phyloP scores from a whole-genome alignment of 1,140 invertebrate genomes.

The Drosophila baimaii region DNA sequence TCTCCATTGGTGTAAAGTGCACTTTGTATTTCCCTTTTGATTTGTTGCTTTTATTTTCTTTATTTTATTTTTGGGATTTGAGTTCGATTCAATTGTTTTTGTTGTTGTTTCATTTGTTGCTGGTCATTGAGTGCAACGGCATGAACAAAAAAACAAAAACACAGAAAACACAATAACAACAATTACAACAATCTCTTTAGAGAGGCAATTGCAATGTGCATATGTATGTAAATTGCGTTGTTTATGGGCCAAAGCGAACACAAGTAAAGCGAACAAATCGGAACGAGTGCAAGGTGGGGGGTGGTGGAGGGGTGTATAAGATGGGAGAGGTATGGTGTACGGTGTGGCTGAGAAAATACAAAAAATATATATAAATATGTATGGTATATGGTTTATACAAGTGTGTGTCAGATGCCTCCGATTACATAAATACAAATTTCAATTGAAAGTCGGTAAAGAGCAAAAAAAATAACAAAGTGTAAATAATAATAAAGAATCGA shows the following conservation, averaged over 20 bases:
- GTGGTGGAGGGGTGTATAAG: constrained; percentile 6
- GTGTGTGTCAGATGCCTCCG: constrained; percentile 36
- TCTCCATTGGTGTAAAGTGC: constrained; percentile 17
- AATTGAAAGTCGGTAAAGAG: constrained; percentile 79
- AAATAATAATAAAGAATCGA: constrained; percentile 23
- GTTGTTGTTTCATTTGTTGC: constrained; percentile 24
- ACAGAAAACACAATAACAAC: constrained; percentile 5
- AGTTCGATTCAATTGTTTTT: constrained; percentile 13
- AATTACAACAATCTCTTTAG: constrained; percentile 51
- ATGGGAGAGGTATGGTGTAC: constrained; percentile 3
- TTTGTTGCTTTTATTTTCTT: neutral
- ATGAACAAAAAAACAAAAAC: neutral
- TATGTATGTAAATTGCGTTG: constrained; percentile 64
- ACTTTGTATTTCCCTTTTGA: constrained; percentile 20
- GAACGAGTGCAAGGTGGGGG: constrained; percentile 2
- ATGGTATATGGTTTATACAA: constrained; percentile 18
- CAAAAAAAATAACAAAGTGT: constrained; percentile 40
- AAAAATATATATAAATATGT: constrained; percentile 20
- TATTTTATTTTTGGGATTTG: constrained; percentile 9
- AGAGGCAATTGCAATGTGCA: constrained; percentile 36
- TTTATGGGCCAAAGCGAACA: constrained; percentile 59
- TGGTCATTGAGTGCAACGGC: constrained; percentile 59
- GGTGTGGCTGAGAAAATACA: constrained; percentile 10
- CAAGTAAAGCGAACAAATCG: constrained; percentile 40
- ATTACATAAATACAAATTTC: constrained; percentile 75